Evolutionary conservation across 2,797 vertebrate species (phyloP), one percentile per base, ranked within the genome.

Genomic region (Rhodeus uyekii): DNA sequence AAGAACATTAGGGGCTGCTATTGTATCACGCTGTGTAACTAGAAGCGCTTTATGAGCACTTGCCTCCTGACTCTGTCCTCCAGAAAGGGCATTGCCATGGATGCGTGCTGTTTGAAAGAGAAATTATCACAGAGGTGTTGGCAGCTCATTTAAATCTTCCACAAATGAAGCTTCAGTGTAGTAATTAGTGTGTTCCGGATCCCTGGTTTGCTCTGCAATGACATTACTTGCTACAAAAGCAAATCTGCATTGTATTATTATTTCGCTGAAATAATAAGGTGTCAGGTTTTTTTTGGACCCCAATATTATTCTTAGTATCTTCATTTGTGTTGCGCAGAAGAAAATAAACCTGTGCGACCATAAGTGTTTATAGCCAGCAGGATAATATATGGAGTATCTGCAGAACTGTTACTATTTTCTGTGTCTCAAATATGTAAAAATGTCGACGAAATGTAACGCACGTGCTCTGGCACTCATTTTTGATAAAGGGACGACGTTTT

Each of bases 121-220:
- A 84, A 91, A 83, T 90, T 88, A 81, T 72, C 91, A 89, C 89
- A 87, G 77, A 79, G 73, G 83, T 78, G 84, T 83, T 87, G 85
- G 84, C 81, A 78, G 76, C 61, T 85, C 36, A 77, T 48, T 61
- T 53, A 53, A 38, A 27, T 75, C 42, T 73, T 44, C 29, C 55
- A 64, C 83, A 83, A 53, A 69, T 83, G n/a, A 46, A 50, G 39
- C 82, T 78, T 69, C 60, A 63, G 72, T 44, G 75, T 78, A 67
- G 77, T 88, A 87, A 89, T 83, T 88, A 84, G 81, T 83, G 77
- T 32, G 38, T 65, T 74, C 80, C 29, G 8, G 69, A 58, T 76
- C 65, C 58, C 55, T 60, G 58, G 50, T 76, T 80, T 76, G 32
- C 32, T 34, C 48, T 22, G 34, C 36, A 5, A 7, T 16, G 13